Percentiles rank a stretch among this genome's conserved stretches.
Evolutionary conservation across 2,888 invertebrate species (phyloP).

Genomic region (Eilema sororculum): DNA sequence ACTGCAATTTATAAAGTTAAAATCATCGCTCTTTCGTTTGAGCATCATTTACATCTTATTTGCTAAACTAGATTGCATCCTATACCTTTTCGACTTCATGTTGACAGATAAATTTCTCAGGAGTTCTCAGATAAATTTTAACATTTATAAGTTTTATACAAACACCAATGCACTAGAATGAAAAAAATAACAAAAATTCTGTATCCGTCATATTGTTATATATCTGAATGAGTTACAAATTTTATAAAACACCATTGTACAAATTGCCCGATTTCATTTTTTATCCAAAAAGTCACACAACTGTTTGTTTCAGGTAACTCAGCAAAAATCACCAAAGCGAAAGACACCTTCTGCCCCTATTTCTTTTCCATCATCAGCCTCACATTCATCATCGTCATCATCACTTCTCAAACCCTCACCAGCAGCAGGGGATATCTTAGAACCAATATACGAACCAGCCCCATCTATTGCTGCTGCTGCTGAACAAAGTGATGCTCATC

Average conservation of each 20-base stretch:
- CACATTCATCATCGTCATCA: conserved; percentile 48
- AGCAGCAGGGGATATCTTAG: conserved; percentile 43
- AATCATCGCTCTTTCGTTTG: no score
- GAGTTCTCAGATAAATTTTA: no score
- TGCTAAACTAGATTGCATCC: no score
- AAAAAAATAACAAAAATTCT: no score
- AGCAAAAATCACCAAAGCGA: conserved; percentile 45
- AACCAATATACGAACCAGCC: conserved; percentile 66
- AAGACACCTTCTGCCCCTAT: conserved; percentile 28
- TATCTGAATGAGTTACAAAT: no score
- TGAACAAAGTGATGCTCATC: conserved; percentile 78
- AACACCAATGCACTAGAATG: no score
- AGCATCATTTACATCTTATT: no score
- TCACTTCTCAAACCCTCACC: conserved; percentile 47
- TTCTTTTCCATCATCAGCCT: conserved; percentile 28
- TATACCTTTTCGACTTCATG: no score
- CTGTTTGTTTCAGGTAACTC: conserved; percentile 68
- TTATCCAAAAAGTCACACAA: neutral
- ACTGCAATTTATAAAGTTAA: neutral
- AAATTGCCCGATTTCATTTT: neutral
- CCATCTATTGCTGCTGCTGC: conserved; percentile 66
- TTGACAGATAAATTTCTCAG: no score
- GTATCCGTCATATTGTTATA: no score
- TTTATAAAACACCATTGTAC: neutral
- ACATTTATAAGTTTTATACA: no score